Base-by-base conservation (phyloP, 37 sponge, comb jelly and placozoan genomes). In the Mnemiopsis leidyi region DNA sequence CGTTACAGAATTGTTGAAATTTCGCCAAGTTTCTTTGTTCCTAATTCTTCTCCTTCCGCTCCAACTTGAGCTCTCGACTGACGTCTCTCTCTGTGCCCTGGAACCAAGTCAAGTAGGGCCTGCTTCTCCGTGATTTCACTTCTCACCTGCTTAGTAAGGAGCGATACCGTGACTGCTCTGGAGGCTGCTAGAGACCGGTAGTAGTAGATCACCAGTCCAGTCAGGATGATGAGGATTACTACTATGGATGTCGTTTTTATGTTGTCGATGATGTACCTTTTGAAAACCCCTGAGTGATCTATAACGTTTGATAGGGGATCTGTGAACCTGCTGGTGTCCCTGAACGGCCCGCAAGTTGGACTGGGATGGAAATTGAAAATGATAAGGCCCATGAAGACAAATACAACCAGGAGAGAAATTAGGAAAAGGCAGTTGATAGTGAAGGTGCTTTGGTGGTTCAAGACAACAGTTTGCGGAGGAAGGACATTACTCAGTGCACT, bases 361-460 rank as follows among this genome's bases (percentile, higher is more conserved):
- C 90, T 85, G 20, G 90, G 90, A 23, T 32, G 36, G 61, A 85
- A 85, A 29, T 85, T 38, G 90, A 85, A 85, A 3, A 85, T 23
- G 26, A 85, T 26, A 0, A 85, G 48, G 18, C 90, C 90, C 38
- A 32, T 85, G 61, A 85, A 85, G 38, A 40, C 90, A 25, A 85
- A 85, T 3, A 85, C 90, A 13, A 85, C 5, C 38, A 85, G 48
- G 29, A 85, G 23, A 13, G 90, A 35, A 21, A 85, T 40, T 25
- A 85, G 90, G 26, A 85, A 85, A 29, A 85, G 90, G 24, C 28
- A 39, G 48, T 85, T 85, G 24, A 85, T 40, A 23, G 32, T 28
- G 28, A 37, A 85, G n/a, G 35, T 40, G 30, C 90, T 85, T 33
- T 85, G 25, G 36, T 37, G 38, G 25, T 38, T 28, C 23, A 85